Percentiles rank a stretch among this genome's conserved stretches.
Evolutionary conservation across 2,888 invertebrate species (phyloP).

Genomic region (Habroteleia sp.): DNA sequence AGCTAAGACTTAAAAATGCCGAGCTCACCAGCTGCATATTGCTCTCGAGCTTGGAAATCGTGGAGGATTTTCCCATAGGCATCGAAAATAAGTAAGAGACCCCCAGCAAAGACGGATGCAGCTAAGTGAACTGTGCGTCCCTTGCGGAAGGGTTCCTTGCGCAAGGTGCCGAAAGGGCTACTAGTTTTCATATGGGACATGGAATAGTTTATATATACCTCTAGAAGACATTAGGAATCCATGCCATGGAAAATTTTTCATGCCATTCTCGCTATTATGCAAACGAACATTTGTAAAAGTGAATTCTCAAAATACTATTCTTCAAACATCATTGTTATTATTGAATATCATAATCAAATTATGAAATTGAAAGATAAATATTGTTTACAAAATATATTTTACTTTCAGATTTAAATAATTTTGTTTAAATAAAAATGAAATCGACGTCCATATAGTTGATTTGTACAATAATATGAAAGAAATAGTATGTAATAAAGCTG

Average conservation of each 20-base stretch:
- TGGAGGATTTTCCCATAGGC: constrained; percentile 68
- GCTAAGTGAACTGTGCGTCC: constrained; percentile 49
- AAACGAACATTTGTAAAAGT: too few relatives aligned
- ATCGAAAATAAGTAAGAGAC: constrained; percentile 69
- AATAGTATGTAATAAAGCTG: too few relatives aligned
- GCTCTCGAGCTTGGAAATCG: constrained; percentile 41
- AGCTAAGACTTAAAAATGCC: constrained; percentile 72
- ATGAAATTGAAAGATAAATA: too few relatives aligned
- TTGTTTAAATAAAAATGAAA: too few relatives aligned
- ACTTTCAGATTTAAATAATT: too few relatives aligned
- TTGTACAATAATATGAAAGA: too few relatives aligned
- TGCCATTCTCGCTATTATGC: not conserved
- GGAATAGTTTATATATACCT: constrained; percentile 38
- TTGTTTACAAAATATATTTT: too few relatives aligned
- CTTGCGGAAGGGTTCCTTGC: constrained; percentile 59
- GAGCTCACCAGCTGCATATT: constrained; percentile 65
- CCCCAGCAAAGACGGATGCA: constrained; percentile 73
- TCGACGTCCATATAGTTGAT: too few relatives aligned
- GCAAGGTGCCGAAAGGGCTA: constrained; percentile 74
- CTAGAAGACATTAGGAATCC: constrained; percentile 3
- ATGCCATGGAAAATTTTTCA: constrained; percentile 3
- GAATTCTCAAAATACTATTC: too few relatives aligned
- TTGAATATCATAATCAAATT: too few relatives aligned
- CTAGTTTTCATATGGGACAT: constrained; percentile 45
- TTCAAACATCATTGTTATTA: too few relatives aligned